Evolutionary conservation across 2,888 invertebrate species (phyloP).

Genomic region (Amiota mariae): DNA sequence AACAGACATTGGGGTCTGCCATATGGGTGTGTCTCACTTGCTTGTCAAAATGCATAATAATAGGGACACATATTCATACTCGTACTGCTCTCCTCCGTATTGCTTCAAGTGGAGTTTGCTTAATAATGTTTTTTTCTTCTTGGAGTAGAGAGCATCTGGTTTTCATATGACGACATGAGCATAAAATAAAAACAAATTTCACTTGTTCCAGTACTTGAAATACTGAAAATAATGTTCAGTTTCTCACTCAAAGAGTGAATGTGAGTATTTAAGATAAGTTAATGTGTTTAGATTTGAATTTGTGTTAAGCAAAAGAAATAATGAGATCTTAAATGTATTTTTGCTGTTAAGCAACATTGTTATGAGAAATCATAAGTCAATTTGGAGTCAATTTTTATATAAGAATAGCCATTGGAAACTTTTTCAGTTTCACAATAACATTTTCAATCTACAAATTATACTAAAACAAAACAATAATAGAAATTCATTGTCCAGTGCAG

Average conservation of each 20-base stretch:
- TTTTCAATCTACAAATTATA: too few species aligned
- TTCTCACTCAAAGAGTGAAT: neutral
- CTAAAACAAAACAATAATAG: too few species aligned
- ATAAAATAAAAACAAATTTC: conserved; percentile 6
- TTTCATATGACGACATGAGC: conserved; percentile 19
- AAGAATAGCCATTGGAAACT: too few species aligned
- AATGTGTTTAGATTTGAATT: too few species aligned
- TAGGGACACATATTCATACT: neutral
- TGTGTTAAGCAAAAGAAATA: too few species aligned
- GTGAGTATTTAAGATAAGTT: too few species aligned
- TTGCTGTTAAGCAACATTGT: too few species aligned
- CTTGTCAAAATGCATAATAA: neutral
- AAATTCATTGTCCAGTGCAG: too few species aligned
- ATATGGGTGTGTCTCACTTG: neutral
- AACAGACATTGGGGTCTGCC: neutral
- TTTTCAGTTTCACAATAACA: too few species aligned
- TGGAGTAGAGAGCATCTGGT: conserved; percentile 2
- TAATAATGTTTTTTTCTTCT: conserved; percentile 41
- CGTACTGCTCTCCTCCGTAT: neutral
- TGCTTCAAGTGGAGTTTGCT: conserved; percentile 50
- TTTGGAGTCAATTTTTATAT: too few species aligned
- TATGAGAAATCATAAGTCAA: too few species aligned
- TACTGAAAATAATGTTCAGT: neutral
- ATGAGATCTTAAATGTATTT: too few species aligned
- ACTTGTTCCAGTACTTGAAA: neutral